Base-by-base conservation (phyloP, 2,113 vertebrate species). In the Gnathonemus longibarbis region DNA sequence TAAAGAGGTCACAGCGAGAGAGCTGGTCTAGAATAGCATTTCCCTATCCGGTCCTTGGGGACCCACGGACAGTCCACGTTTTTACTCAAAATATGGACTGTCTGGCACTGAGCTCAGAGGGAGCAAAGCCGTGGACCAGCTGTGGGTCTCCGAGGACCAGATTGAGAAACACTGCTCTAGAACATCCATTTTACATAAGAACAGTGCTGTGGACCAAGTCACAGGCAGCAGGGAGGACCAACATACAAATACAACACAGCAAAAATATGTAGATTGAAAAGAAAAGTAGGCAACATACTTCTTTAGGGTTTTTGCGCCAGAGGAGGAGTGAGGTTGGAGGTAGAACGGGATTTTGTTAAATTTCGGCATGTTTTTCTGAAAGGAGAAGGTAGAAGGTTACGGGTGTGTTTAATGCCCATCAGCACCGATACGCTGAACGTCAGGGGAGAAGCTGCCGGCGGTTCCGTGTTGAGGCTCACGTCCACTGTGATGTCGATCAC, bases 401-500 rank as follows among this genome's bases (percentile, higher is more conserved):
- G 10, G 24, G 31, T 4, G 24, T 31, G 5, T 19, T 66, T 13
- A 39, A 5, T 35, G 17, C 0, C 48, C 35, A 62, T 53, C 46
- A 7, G 48, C 45, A 24, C 11, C 10, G 10, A 11, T 27, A 17
- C 5, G 4, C 74, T 2, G 35, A 80, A 39, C 4, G 0, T 17
- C 4, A 48, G 15, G 35, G 39, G 21, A 84, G 42, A 74, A 17
- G 31, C 70, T 77, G 31, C 31, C 2, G 70, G 35, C 74, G 35
- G 13, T 7, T 80, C 35, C 24, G 15, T 8, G 27, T 31, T 48
- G 15, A 84, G 2, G 97, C 98, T 99, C 94, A 99, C 98, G 93
- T 99, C 98, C 94, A 99, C 98, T 92, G 98, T 99, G 95, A 99
- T 99, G 94, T 99, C 98, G 89, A 99, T 99, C 2, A 99, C 98